A percentile compares a stretch with the other conserved stretches of the same genome.
Evolutionary conservation across 2,797 vertebrate species (phyloP).

Genomic region (Poeciliopsis gracilis): DNA sequence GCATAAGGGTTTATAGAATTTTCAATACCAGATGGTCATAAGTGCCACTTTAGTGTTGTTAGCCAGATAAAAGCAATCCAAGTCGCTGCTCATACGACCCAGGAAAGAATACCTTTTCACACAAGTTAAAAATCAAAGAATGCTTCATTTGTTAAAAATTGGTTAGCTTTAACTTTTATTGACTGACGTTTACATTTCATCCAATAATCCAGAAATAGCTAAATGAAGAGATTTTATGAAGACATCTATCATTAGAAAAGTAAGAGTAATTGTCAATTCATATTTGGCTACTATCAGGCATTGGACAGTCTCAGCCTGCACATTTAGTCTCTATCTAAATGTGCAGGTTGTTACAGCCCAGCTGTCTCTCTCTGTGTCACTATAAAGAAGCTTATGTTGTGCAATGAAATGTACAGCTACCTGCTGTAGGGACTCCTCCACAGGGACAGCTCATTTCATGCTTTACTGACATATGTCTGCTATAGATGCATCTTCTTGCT

Average conservation of each 20-base stretch:
- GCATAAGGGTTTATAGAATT: not conserved
- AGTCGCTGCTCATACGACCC: not conserved
- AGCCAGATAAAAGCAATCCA: not conserved
- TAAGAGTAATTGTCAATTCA: not conserved
- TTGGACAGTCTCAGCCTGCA: not conserved
- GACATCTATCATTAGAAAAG: not conserved
- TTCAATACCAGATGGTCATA: not conserved
- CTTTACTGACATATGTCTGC: constrained; percentile 35
- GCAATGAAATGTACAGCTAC: constrained; percentile 30
- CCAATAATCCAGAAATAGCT: not conserved
- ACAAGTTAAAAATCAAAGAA: not conserved
- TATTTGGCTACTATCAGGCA: not conserved
- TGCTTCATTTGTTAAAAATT: not conserved
- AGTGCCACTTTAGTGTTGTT: not conserved
- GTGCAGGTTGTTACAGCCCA: constrained; percentile 27
- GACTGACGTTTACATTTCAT: not conserved
- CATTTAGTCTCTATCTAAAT: constrained; percentile 8
- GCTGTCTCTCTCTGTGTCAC: constrained; percentile 32
- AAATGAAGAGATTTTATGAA: not conserved
- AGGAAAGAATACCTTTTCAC: not conserved
- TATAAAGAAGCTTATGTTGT: constrained; percentile 27
- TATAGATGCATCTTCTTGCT: constrained; percentile 23
- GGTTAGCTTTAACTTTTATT: not conserved
- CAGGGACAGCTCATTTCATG: constrained; percentile 58
- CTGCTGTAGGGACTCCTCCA: constrained; percentile 39